These are phyloP conservation scores for Halocynthia aurantium DNA, from an alignment of 23 tunicate species.

Conservation along the genomic window DNA sequence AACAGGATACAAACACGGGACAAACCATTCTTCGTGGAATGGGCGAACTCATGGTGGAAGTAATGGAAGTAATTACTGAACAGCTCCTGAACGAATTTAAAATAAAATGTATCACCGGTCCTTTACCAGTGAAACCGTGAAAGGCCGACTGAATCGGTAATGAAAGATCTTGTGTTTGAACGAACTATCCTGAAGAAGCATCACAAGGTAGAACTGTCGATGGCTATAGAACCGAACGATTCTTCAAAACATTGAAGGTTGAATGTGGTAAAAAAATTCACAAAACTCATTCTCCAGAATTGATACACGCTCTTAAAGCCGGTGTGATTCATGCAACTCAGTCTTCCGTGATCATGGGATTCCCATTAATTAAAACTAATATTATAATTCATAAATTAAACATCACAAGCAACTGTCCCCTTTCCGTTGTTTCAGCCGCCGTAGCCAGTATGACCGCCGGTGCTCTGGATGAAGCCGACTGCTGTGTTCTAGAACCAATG, in stretches of 20 bases:
- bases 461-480: constrained; percentile 42
- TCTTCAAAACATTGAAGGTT: background rate
- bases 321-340: constrained; percentile 68
- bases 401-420: constrained; percentile 33
- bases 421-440: constrained; percentile 45
- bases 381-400: constrained; percentile 9
- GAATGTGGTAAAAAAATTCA: too few species aligned
- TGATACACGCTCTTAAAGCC: constrained; percentile 37
- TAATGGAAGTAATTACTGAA: constrained; percentile 71
- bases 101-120: constrained; percentile 58
- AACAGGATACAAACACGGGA: constrained; percentile 35
- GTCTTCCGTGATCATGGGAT: constrained; percentile 24
- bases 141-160: constrained; percentile 16
- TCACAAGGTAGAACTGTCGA: constrained; percentile 28
- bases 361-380: constrained; percentile 26
- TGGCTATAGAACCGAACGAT: constrained; percentile 61
- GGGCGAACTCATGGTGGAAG: constrained; percentile 96
- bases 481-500: constrained; percentile 69
- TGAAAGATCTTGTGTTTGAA: background rate
- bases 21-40: constrained; percentile 73
- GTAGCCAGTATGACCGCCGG: constrained; percentile 40
- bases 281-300: background rate
- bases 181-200: background rate
- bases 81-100: constrained; percentile 74
- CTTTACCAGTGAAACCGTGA: constrained; percentile 77